Evolutionary conservation across 2,113 vertebrate species (phyloP).

Genomic region (Epinephelus lanceolatus): DNA sequence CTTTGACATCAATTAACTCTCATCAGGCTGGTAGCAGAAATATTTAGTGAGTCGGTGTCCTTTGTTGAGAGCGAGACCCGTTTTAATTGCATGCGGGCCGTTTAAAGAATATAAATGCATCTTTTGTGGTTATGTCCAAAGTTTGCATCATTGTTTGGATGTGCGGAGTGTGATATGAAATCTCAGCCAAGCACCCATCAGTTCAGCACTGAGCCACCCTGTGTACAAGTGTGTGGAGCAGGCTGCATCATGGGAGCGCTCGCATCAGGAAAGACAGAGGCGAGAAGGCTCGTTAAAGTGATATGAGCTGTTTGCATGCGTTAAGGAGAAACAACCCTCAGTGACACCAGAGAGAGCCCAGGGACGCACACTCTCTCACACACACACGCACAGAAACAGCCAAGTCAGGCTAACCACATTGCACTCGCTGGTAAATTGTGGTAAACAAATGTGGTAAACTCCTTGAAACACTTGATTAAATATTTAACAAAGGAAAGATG

Average conservation of each 20-base stretch:
- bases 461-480: conserved; percentile 74
- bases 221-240: conserved; percentile 33
- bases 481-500: conserved; percentile 77
- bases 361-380: conserved; percentile 44
- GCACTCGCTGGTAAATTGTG: conserved; percentile 75
- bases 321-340: conserved; percentile 73
- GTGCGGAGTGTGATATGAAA: conserved; percentile 42
- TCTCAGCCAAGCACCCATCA: conserved; percentile 59
- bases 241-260: conserved; percentile 46
- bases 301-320: conserved; percentile 69
- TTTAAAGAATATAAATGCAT: conserved; percentile 56
- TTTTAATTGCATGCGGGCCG: conserved; percentile 61
- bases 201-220: conserved; percentile 31
- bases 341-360: conserved; percentile 68
- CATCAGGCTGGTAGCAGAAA: conserved; percentile 49
- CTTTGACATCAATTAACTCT: conserved; percentile 75
- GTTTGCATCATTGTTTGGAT: conserved; percentile 80
- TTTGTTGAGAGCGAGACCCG: conserved; percentile 40
- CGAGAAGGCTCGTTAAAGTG: conserved; percentile 73
- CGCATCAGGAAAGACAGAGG: conserved; percentile 44
- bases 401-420: conserved; percentile 72
- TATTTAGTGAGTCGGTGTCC: conserved; percentile 43
- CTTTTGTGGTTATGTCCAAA: conserved; percentile 69
- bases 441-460: conserved; percentile 78
- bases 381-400: conserved; percentile 49